These are phyloP conservation scores for Sitobion miscanthi DNA, from an alignment of 1,140 invertebrate genomes.

Conservation along the genomic window DNA sequence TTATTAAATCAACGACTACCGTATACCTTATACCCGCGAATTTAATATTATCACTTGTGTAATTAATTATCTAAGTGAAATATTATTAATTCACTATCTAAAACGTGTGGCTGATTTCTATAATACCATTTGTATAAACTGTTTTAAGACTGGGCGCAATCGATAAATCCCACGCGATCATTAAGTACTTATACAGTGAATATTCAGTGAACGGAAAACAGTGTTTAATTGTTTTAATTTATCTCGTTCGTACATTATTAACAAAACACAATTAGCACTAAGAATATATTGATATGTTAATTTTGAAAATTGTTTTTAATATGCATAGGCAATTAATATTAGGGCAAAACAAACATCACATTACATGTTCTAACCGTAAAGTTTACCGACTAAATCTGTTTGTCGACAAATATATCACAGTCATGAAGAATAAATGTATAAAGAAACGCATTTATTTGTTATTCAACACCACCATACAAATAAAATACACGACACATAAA, in stretches of 20 bases:
- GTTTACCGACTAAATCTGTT: not conserved
- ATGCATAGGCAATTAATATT: not conserved
- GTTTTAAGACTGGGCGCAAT: too few species aligned
- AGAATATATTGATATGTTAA: not conserved
- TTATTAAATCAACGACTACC: too few species aligned
- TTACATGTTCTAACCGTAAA: not conserved
- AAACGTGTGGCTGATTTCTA: too few species aligned
- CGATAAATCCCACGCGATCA: not conserved
- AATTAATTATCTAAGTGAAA: too few species aligned
- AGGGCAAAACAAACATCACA: not conserved
- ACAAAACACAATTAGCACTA: not conserved
- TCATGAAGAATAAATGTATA: not conserved
- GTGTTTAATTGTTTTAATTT: not conserved
- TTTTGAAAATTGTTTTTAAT: not conserved
- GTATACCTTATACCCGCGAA: too few species aligned
- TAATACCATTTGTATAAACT: too few species aligned
- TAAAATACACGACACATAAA: not conserved
- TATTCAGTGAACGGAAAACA: not conserved
- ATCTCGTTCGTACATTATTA: not conserved
- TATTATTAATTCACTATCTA: too few species aligned
- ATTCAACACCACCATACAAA: not conserved
- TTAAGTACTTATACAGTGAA: not conserved
- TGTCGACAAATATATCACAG: not conserved
- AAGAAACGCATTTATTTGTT: not conserved
- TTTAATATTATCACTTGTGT: too few species aligned